Evolutionary conservation across 2,888 invertebrate genomes (phyloP).

Genomic region (Lasiommata megera): DNA sequence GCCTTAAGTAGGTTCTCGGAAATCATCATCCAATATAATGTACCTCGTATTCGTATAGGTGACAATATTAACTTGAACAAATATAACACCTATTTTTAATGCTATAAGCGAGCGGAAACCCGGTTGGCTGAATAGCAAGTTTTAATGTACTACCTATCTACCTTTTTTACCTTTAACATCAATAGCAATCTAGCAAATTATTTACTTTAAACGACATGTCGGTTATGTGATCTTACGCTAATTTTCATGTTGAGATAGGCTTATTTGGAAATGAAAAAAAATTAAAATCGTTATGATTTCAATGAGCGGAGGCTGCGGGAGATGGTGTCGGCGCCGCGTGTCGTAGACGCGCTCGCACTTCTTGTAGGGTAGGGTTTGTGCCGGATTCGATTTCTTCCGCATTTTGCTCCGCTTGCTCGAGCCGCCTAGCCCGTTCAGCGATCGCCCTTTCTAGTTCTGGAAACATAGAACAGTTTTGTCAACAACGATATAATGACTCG

Average conservation of each 20-base stretch:
- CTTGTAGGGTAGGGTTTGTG: conserved; percentile 67
- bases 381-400: conserved; percentile 57
- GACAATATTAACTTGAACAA: too few species aligned
- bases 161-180: too few species aligned
- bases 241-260: neutral
- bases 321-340: conserved; percentile 63
- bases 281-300: conserved; percentile 28
- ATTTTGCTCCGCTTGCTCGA: conserved; percentile 69
- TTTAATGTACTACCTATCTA: too few species aligned
- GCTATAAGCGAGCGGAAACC: too few species aligned
- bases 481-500: neutral
- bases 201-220: neutral
- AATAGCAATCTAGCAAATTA: too few species aligned
- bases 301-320: conserved; percentile 65
- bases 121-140: too few species aligned
- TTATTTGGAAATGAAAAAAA: neutral
- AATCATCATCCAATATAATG: too few species aligned
- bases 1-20: too few species aligned
- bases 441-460: conserved; percentile 83
- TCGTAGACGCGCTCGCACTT: conserved; percentile 69
- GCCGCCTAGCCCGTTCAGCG: conserved; percentile 81
- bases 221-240: neutral
- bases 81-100: too few species aligned
- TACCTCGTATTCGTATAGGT: too few species aligned
- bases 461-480: conserved; percentile 32